Evolutionary conservation across 1,140 invertebrate genomes (phyloP), one percentile per base, ranked within the genome.

Genomic region (Cyrtorhinus lividipennis): DNA sequence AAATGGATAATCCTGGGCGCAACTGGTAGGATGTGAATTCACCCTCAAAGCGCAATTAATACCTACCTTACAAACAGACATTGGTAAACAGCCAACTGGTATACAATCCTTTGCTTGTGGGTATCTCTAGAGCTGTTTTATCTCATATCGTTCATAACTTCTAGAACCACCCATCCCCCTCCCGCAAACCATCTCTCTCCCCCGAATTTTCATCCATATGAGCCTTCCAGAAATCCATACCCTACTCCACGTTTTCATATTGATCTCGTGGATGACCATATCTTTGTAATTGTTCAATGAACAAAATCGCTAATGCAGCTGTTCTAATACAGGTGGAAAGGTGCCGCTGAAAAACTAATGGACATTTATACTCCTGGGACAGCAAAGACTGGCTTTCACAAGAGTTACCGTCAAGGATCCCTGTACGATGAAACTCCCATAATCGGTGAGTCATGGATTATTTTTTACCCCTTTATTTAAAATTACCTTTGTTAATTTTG

Each of bases 371-470:
- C 73, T 20, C 74, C 79, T 5, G 77, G 79, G 59, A 73, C 73
- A 62, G 70, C 71, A 2, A 75, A 75, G 59, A 72, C 76, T 63
- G 74, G 75, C 5, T 78, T 80, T 65, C 73, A 73, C 24, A 71
- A 72, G 27, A 73, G 73, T 26, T 73, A 74, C 30, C 68, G 78
- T 66, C 78, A 80, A 64, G 78, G 79, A 53, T 81, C 81, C 24
- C 67, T 83, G 1, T 83, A 83, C 64, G 80, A 83, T 63, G 78
- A 83, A 72, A 82, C 78, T 27, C 79, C 80, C 53, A 69, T 82
- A 22, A 77, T 77, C 65, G 79, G 78, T 80, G 72, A 68, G 66
- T 67, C 59, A 12, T 25, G 5, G n/a, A n/a, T n/a, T n/a, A n/a
- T 8, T 8, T 10, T 12, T n/a, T 56, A 56, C 22, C 8, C 22